Percentiles rank a stretch among this genome's conserved stretches.
Evolutionary conservation across 2,113 vertebrate genomes (phyloP).

Genomic region (Tor tambroides): DNA sequence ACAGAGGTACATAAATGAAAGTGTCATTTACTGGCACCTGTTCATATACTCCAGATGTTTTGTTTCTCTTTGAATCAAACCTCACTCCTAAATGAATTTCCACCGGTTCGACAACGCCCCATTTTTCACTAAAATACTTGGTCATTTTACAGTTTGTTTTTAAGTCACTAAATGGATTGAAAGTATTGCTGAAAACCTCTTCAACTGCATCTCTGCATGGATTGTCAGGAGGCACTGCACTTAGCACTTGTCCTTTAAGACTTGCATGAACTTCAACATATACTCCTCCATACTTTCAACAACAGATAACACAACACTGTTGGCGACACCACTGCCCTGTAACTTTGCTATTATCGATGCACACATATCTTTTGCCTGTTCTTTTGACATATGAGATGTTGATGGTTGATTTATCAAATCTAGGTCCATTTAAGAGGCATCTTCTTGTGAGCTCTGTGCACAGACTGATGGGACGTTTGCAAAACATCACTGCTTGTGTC

Average conservation of each 20-base stretch:
- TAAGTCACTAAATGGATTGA: no score
- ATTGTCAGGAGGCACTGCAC: no score
- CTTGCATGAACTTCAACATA: slow-evolving; percentile 24
- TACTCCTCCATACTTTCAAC: slow-evolving; percentile 46
- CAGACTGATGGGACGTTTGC: background rate
- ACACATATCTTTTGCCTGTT: slow-evolving; percentile 8
- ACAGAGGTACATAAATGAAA: background rate
- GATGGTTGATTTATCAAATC: background rate
- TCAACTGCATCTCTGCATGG: no score
- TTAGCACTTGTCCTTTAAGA: slow-evolving; percentile 38
- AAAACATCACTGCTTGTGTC: no score
- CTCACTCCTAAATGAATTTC: slow-evolving; percentile 44
- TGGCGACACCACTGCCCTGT: slow-evolving; percentile 38
- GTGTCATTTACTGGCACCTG: background rate
- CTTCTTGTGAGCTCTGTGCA: no score
- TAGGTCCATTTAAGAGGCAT: background rate
- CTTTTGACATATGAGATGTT: no score
- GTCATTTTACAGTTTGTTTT: no score
- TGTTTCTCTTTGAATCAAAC: slow-evolving; percentile 49
- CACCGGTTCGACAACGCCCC: slow-evolving; percentile 43
- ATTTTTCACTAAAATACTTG: slow-evolving; percentile 36
- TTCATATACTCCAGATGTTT: background rate
- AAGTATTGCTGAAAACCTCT: no score
- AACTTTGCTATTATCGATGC: slow-evolving; percentile 36
- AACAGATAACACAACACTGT: slow-evolving; percentile 46